phyloP scores from a whole-genome alignment of 2,797 vertebrate species.

The Centroberyx gerrardi region DNA sequence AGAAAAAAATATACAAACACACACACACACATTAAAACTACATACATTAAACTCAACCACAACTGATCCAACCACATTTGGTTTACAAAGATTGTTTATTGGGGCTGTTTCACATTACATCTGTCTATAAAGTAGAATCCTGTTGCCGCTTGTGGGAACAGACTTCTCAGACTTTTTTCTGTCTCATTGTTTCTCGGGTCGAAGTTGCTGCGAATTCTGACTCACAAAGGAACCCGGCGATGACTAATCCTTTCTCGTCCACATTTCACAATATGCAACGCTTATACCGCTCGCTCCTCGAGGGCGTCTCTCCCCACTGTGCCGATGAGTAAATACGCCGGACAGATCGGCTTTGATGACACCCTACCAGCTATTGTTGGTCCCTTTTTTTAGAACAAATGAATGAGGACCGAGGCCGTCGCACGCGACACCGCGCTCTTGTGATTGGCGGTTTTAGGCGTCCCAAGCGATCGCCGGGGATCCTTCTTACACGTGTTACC shows the following conservation, averaged over 20 bases:
- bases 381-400: neutral
- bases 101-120: too few species aligned
- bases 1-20: neutral
- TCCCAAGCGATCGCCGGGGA: slow-evolving; percentile 3
- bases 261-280: slow-evolving; percentile 4
- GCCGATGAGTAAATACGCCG: slow-evolving; percentile 38
- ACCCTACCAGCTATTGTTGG: slow-evolving; percentile 27
- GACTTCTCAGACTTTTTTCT: neutral
- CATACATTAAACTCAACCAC: neutral
- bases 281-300: slow-evolving; percentile 19
- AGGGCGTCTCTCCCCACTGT: slow-evolving; percentile 20
- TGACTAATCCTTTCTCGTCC: slow-evolving; percentile 40
- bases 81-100: too few species aligned
- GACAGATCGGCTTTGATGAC: slow-evolving; percentile 27
- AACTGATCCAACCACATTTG: neutral
- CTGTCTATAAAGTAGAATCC: neutral
- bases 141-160: neutral
- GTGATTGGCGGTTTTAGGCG: slow-evolving; percentile 17
- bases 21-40: neutral
- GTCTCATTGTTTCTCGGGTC: slow-evolving; percentile 21
- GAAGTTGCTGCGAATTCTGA: slow-evolving; percentile 29
- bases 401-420: neutral
- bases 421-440: neutral
- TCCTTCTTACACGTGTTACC: slow-evolving; percentile 1
- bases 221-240: slow-evolving; percentile 20